Conservation (phyloP, 2,888 invertebrate genomes). For the Thyatira batis region DNA sequence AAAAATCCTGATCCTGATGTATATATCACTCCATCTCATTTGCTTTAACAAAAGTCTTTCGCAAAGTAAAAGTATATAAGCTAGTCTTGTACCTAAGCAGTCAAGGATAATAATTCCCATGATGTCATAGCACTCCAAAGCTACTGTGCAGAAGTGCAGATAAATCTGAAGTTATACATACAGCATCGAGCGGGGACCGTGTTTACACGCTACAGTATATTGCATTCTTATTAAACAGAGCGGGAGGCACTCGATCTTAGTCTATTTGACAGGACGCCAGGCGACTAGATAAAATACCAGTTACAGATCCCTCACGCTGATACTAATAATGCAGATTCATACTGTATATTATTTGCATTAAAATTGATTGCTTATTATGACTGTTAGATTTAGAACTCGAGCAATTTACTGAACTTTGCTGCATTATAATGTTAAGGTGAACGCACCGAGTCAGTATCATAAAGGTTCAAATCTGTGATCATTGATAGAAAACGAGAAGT, state of each 20-base stretch:
- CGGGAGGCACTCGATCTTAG: conserved; percentile 32
- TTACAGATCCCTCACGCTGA: conserved; percentile 7
- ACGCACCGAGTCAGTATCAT: too few relatives aligned
- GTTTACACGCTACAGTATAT: neutral
- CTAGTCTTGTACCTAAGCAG: too few relatives aligned
- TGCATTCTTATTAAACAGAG: conserved; percentile 8
- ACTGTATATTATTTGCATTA: conserved; percentile 20
- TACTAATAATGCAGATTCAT: conserved; percentile 4
- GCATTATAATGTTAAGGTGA: too few relatives aligned
- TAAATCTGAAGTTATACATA: neutral
- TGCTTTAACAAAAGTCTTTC: too few relatives aligned
- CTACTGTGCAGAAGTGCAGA: neutral
- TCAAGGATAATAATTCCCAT: too few relatives aligned
- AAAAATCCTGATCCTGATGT: too few relatives aligned
- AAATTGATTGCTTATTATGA: conserved; percentile 36
- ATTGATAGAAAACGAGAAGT: too few relatives aligned
- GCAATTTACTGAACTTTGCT: neutral
- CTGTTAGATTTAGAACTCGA: neutral
- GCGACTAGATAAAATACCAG: conserved; percentile 30
- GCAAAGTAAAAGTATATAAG: too few relatives aligned
- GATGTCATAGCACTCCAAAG: too few relatives aligned
- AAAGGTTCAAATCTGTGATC: too few relatives aligned
- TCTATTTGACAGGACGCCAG: conserved; percentile 30
- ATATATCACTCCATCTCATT: too few relatives aligned
- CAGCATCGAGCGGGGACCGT: neutral